These are phyloP conservation scores for Cricetomys ansorgei DNA, from an alignment of 2,113 vertebrate genomes.

Conservation along the genomic window DNA sequence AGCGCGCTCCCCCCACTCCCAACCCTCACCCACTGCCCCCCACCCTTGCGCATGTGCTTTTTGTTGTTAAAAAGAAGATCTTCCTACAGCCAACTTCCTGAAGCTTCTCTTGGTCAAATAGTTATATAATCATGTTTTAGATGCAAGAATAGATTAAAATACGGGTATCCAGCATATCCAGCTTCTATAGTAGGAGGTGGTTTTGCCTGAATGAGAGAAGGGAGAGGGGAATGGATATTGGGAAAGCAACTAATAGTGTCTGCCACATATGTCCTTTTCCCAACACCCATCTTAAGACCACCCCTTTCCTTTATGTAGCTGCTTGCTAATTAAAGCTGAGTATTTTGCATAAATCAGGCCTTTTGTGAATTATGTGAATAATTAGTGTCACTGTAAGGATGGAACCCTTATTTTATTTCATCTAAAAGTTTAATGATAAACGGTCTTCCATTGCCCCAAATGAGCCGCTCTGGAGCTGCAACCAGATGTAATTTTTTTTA, in stretches of 20 bases:
- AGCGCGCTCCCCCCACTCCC: no score
- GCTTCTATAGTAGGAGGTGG: slow-evolving; percentile 14
- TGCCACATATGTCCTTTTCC: slow-evolving; percentile 70
- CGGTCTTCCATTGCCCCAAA: slow-evolving; percentile 68
- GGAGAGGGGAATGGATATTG: slow-evolving; percentile 21
- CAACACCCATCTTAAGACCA: slow-evolving; percentile 66
- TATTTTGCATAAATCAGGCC: slow-evolving; percentile 82
- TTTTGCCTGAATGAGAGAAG: slow-evolving; percentile 45
- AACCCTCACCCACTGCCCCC: no score
- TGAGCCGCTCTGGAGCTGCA: slow-evolving; percentile 73
- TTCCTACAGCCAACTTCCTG: slow-evolving; percentile 18
- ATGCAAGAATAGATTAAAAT: slow-evolving; percentile 51
- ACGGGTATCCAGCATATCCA: slow-evolving; percentile 46
- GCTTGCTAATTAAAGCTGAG: slow-evolving; percentile 78
- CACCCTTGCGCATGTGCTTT: no score
- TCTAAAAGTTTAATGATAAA: slow-evolving; percentile 82
- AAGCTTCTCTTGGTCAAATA: slow-evolving; percentile 45
- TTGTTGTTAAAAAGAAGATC: neutral
- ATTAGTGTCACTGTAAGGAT: slow-evolving; percentile 75
- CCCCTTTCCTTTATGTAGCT: slow-evolving; percentile 69
- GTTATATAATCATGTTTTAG: slow-evolving; percentile 34
- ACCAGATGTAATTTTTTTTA: slow-evolving; percentile 80
- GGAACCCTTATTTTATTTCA: slow-evolving; percentile 71
- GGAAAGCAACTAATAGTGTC: slow-evolving; percentile 62
- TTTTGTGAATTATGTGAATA: slow-evolving; percentile 80